Percentiles rank a stretch among this genome's conserved stretches.
Evolutionary conservation across 2,113 vertebrate genomes (phyloP).

Genomic region (Oreotragus oreotragus): DNA sequence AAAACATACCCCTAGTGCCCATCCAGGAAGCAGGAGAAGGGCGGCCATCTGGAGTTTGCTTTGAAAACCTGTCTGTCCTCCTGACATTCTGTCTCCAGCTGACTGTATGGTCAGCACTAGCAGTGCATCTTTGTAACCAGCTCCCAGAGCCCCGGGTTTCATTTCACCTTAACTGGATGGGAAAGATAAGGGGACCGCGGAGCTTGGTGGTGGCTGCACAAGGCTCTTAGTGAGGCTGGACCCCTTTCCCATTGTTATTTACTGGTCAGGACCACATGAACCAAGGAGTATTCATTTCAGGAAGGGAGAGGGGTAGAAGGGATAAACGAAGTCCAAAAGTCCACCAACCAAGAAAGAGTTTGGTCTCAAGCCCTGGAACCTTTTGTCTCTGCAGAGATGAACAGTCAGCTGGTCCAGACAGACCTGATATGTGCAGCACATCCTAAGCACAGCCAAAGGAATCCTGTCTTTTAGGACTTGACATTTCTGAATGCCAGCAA

Average conservation of each 20-base stretch:
- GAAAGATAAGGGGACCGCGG: background rate
- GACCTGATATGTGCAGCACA: background rate
- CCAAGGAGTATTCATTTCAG: background rate
- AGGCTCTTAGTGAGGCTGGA: background rate
- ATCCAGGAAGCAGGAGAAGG: background rate
- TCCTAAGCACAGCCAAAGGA: too few species aligned
- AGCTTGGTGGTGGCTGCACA: background rate
- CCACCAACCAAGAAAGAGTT: background rate
- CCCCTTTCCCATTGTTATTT: background rate
- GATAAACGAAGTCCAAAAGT: background rate
- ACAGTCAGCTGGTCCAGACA: background rate
- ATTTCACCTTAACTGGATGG: background rate
- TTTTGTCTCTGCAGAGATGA: background rate
- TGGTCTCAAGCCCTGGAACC: background rate
- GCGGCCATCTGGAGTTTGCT: background rate
- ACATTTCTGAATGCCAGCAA: background rate
- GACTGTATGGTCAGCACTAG: too few species aligned
- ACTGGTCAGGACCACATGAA: background rate
- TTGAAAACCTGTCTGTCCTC: background rate
- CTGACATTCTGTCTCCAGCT: background rate
- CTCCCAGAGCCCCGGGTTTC: background rate
- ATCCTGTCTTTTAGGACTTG: background rate
- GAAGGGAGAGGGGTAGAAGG: background rate
- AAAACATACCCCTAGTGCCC: background rate
- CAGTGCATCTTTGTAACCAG: background rate